phyloP scores from a whole-genome alignment of 2,888 invertebrate genomes.

The Zaprionus obscuricornis region DNA sequence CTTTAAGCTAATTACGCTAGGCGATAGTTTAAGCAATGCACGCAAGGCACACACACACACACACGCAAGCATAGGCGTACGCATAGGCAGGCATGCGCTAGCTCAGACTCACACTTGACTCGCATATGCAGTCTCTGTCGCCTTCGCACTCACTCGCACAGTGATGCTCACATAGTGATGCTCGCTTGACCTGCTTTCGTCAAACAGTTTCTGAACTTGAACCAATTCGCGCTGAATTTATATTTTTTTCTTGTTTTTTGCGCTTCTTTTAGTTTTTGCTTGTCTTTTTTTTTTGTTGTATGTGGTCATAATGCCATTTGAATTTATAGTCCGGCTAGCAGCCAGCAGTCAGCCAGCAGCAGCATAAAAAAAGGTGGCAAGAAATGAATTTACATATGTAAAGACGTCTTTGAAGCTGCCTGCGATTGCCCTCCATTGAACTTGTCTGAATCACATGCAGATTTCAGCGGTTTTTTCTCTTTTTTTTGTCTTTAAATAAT shows the following conservation, averaged over 20 bases:
- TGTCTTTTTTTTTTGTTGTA: no score
- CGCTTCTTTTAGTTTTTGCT: constrained; percentile 31
- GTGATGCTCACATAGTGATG: constrained; percentile 1
- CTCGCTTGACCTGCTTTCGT: constrained; percentile 67
- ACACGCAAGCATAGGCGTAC: no score
- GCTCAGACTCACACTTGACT: no score
- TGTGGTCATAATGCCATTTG: constrained; percentile 41
- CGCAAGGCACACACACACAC: background rate
- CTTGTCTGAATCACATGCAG: constrained; percentile 30
- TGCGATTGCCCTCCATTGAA: no score
- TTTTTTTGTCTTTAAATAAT: constrained; percentile 35
- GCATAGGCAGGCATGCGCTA: no score
- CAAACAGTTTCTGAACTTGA: constrained; percentile 66
- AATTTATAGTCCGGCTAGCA: constrained; percentile 42
- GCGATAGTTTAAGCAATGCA: no score
- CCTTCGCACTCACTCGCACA: no score
- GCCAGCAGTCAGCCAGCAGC: no score
- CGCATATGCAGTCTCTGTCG: no score
- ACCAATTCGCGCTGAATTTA: constrained; percentile 55
- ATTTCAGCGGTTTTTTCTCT: constrained; percentile 8
- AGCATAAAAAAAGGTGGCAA: constrained; percentile 42
- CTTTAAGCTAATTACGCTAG: constrained; percentile 24
- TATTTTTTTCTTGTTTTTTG: constrained; percentile 23
- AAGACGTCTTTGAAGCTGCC: constrained; percentile 21
- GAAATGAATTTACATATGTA: constrained; percentile 63